Evolutionary conservation across 2,888 invertebrate genomes (phyloP).

Genomic region (Sesia apiformis): DNA sequence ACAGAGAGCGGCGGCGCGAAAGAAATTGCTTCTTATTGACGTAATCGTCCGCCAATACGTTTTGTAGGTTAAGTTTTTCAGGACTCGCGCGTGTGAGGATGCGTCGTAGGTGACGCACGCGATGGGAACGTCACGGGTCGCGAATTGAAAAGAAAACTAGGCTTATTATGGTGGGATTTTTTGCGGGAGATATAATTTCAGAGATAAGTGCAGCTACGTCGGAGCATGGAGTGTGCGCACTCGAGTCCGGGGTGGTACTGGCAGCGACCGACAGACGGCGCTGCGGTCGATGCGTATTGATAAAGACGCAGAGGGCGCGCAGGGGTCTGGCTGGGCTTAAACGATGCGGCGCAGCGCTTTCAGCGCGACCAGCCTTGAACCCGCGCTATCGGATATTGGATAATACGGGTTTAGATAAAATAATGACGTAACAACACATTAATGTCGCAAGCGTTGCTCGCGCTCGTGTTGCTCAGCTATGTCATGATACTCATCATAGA

Average conservation of each 20-base stretch:
- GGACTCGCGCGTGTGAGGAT: slow-evolving; percentile 16
- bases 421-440: slow-evolving; percentile 24
- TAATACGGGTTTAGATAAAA: slow-evolving; percentile 44
- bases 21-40: slow-evolving; percentile 31
- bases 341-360: slow-evolving; percentile 30
- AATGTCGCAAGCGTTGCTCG: background rate
- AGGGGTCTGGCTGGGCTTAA: slow-evolving; percentile 14
- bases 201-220: slow-evolving; percentile 52
- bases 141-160: slow-evolving; percentile 20
- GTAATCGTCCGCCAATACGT: slow-evolving; percentile 23
- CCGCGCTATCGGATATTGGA: slow-evolving; percentile 53
- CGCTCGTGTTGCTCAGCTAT: too few relatives aligned
- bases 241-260: slow-evolving; percentile 46
- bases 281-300: slow-evolving; percentile 48
- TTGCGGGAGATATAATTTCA: slow-evolving; percentile 38
- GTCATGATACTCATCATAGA: too few relatives aligned
- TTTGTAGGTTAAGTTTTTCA: slow-evolving; percentile 29
- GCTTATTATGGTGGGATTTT: slow-evolving; percentile 43
- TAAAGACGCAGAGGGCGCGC: slow-evolving; percentile 60
- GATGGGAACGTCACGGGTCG: slow-evolving; percentile 18
- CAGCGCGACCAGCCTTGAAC: slow-evolving; percentile 61
- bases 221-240: slow-evolving; percentile 62
- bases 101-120: slow-evolving; percentile 4
- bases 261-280: slow-evolving; percentile 45
- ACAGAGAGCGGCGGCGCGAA: slow-evolving; percentile 26